phyloP scores from a whole-genome alignment of 2,888 invertebrate species.

The Eupsilia transversa region DNA sequence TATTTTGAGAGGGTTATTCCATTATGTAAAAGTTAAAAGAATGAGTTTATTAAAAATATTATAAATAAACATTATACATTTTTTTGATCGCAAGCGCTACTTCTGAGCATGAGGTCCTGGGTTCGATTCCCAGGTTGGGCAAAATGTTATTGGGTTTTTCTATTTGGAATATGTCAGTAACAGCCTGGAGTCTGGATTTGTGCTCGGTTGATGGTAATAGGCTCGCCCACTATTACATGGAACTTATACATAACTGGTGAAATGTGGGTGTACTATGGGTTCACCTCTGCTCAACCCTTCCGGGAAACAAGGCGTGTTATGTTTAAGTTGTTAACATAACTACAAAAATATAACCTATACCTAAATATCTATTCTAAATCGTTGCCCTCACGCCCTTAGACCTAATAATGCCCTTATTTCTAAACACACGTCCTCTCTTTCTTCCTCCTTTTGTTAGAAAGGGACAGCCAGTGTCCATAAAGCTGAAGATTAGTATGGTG shows the following conservation, averaged over 20 bases:
- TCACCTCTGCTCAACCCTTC: background rate
- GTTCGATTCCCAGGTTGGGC: background rate
- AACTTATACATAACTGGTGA: background rate
- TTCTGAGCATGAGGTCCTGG: background rate
- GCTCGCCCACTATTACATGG: background rate
- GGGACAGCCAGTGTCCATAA: constrained; percentile 45
- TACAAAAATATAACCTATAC: background rate
- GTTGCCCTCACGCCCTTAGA: background rate
- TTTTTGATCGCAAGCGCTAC: background rate
- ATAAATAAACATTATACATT: background rate
- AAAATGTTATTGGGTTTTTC: background rate
- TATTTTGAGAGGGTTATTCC: background rate
- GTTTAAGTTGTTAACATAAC: background rate
- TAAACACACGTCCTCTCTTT: constrained; percentile 20
- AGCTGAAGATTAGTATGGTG: constrained; percentile 58
- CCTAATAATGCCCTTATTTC: constrained; percentile 35
- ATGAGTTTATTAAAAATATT: background rate
- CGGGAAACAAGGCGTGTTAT: background rate
- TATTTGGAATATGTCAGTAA: background rate
- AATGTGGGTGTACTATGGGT: background rate
- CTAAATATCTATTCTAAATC: background rate
- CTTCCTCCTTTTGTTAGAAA: background rate
- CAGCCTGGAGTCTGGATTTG: background rate
- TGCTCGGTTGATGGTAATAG: background rate
- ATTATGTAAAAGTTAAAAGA: background rate